Base-by-base conservation (phyloP, 1,140 invertebrate species). In the Hylaeus anthracinus region DNA sequence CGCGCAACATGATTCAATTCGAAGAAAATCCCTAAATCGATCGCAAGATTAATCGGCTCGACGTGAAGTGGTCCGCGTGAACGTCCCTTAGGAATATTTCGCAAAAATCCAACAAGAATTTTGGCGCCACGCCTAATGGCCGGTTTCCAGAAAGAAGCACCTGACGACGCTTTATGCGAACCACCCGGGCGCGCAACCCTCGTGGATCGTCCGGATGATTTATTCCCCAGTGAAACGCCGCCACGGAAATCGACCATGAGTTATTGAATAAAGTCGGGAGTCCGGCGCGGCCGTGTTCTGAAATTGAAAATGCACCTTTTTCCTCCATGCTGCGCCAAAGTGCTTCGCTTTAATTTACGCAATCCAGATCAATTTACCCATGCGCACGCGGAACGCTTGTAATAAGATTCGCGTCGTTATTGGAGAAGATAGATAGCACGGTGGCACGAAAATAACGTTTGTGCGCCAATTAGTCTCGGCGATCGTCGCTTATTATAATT, bases 291-390 rank as follows among this genome's bases (percentile, higher is more conserved):
- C 37, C 39, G 5, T 39, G 63, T 64, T 64, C 48, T 39, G 61
- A 65, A 75, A 75, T 75, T 65, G 72, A 75, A 75, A 66, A 75
- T 65, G 61, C 37, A 6, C 6, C 51, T 64, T 26, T 48, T 45
- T 26, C 43, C 45, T n/a, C 15, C 15, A 10, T 5, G 9, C 45
- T 26, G 15, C 41, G 65, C 55, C 43, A 51, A 69, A 77, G 65
- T 70, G 67, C 67, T 70, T 55, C 64, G 65, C 56, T 77, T 67
- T 77, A 77, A 70, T 77, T 77, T 77, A 75, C 73, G 73, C 73
- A 66, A 45, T 75, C 41, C 73, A 56, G 61, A 55, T 75, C 63
- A 75, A 75, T 75, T 75, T 75, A 55, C 73, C 45, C 45, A 37
- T 26, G 39, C 72, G n/a, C 48, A 55, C 61, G 73, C 45, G 26